Evolutionary conservation across 2,113 vertebrate genomes (phyloP).

Genomic region (Indri indri): DNA sequence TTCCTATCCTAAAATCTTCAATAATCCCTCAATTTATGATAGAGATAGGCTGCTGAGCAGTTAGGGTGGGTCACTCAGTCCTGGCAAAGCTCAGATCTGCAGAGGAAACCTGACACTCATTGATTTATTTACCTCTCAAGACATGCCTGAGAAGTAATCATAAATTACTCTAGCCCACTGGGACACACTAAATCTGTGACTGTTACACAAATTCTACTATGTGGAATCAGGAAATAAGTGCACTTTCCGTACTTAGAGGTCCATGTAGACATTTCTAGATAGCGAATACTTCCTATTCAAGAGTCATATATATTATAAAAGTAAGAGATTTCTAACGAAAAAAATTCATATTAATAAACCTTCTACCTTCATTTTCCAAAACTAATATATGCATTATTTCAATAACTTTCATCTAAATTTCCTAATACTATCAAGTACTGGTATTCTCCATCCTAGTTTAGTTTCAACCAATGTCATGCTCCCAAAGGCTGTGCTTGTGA

Average conservation of each 20-base stretch:
- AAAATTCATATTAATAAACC: not conserved
- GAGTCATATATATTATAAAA: not conserved
- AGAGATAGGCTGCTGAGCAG: not conserved
- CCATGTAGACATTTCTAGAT: not conserved
- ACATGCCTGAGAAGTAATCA: not conserved
- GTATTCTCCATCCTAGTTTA: not conserved
- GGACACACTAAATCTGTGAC: not conserved
- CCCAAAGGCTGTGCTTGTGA: not conserved
- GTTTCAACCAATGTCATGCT: not conserved
- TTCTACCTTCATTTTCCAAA: not conserved
- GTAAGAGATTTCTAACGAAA: not conserved
- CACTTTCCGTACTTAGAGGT: not conserved
- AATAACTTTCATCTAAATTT: not conserved
- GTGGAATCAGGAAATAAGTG: not conserved
- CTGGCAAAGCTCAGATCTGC: not conserved
- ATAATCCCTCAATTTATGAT: not conserved
- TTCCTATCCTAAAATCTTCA: not conserved
- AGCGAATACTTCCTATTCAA: not conserved
- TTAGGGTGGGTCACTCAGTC: not conserved
- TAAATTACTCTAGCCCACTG: not conserved
- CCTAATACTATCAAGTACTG: not conserved
- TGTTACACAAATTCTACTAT: conserved; percentile 22
- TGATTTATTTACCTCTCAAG: not conserved
- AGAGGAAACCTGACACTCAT: not conserved
- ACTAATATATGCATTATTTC: not conserved